Percentiles rank a stretch among this genome's conserved stretches.
These are phyloP conservation scores for Dryomyza anilis DNA, from an alignment of 2,888 invertebrate genomes.

Conservation along the genomic window DNA sequence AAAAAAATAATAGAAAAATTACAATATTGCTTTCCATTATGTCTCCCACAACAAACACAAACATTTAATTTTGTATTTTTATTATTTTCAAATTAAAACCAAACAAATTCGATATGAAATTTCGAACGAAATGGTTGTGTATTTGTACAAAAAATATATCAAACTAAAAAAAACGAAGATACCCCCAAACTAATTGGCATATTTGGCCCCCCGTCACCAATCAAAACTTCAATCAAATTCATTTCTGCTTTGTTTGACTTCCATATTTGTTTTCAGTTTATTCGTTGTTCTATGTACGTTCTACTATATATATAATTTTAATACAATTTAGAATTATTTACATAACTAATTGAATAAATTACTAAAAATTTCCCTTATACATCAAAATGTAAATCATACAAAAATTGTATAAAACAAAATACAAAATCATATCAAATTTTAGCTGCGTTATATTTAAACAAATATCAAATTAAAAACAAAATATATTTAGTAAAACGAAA, in stretches of 20 bases:
- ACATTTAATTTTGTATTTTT: not conserved
- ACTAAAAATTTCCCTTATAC: slow-evolving; percentile 6
- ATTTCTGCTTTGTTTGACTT: slow-evolving; percentile 30
- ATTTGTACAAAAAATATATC: not conserved
- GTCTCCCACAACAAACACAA: not conserved
- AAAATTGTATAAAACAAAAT: slow-evolving; percentile 23
- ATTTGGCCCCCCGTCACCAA: slow-evolving; percentile 50
- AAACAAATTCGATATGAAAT: slow-evolving; percentile 16
- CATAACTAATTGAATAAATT: slow-evolving; percentile 27
- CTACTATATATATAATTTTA: slow-evolving; percentile 11
- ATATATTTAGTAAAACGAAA: not conserved
- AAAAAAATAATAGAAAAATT: slow-evolving; percentile 7
- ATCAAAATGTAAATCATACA: slow-evolving; percentile 27
- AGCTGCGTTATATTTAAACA: too few species aligned
- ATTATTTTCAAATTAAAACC: not conserved
- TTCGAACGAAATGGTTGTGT: slow-evolving; percentile 11
- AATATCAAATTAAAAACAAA: slow-evolving; percentile 10
- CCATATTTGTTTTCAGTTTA: slow-evolving; percentile 23
- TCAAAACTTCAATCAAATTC: slow-evolving; percentile 25
- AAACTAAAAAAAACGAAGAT: not conserved
- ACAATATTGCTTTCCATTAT: slow-evolving; percentile 11
- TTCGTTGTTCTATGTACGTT: slow-evolving; percentile 15
- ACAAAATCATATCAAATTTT: slow-evolving; percentile 6
- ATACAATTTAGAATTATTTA: slow-evolving; percentile 28
- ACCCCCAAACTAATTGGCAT: slow-evolving; percentile 52